Evolutionary conservation across 2,113 vertebrate species (phyloP).

Genomic region (Hyperopisus bebe): DNA sequence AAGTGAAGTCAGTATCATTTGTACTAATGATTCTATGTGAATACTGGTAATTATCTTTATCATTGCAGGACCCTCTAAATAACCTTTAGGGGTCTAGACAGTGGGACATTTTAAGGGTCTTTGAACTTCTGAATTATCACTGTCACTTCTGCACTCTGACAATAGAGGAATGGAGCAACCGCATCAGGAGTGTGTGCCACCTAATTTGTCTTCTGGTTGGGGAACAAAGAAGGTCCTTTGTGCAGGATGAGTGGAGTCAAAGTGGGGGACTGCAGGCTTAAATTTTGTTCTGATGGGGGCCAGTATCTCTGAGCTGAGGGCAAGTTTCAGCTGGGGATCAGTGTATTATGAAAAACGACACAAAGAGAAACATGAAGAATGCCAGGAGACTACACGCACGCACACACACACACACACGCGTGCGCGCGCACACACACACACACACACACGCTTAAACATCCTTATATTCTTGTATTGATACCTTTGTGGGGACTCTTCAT

Average conservation of each 20-base stretch:
- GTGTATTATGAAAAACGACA: neutral
- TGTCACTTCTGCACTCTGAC: neutral
- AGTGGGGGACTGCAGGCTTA: neutral
- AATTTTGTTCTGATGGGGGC: neutral
- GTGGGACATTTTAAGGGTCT: neutral
- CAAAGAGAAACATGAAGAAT: neutral
- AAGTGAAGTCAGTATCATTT: neutral
- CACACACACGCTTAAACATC: no score
- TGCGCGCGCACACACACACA: no score
- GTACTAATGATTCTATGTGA: neutral
- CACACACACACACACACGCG: no score
- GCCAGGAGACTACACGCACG: neutral
- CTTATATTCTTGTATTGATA: no score
- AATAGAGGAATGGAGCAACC: neutral
- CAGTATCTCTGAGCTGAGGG: neutral
- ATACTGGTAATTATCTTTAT: neutral
- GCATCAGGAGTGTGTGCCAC: neutral
- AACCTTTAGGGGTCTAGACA: neutral
- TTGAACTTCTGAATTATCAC: neutral
- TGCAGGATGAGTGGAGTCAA: neutral
- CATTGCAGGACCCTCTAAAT: neutral
- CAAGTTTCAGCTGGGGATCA: neutral
- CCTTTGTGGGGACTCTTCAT: neutral
- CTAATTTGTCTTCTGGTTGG: neutral
- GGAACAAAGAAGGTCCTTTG: neutral